Evolutionary conservation across 2,113 vertebrate genomes (phyloP).

Genomic region (Gymnocephalus cernua): DNA sequence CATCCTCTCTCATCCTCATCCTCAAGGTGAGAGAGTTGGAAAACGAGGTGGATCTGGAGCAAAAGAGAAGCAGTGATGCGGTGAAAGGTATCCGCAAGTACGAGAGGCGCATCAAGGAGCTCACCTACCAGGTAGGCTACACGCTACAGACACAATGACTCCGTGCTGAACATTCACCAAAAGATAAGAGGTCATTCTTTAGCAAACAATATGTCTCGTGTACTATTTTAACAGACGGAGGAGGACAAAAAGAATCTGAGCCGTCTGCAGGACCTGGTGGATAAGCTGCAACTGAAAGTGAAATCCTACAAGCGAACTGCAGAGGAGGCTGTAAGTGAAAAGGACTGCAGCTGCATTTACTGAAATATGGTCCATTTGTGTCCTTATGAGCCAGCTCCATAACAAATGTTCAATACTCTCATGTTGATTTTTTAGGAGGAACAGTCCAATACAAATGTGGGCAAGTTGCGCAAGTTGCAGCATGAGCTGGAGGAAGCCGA

Average conservation of each 20-base stretch:
- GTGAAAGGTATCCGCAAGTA: conserved; percentile 63
- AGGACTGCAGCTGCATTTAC: not conserved
- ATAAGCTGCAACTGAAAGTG: conserved; percentile 82
- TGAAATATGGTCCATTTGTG: not conserved
- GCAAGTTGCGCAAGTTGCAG: conserved; percentile 79
- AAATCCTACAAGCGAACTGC: conserved; percentile 85
- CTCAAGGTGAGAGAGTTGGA: conserved; percentile 86
- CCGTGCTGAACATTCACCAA: conserved; percentile 13
- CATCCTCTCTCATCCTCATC: too few species aligned
- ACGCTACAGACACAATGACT: conserved; percentile 52
- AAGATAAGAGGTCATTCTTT: not conserved
- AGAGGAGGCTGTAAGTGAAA: conserved; percentile 83
- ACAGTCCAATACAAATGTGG: conserved; percentile 74
- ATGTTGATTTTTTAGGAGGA: conserved; percentile 68
- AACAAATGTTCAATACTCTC: not conserved
- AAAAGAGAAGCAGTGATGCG: conserved; percentile 74
- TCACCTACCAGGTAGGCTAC: conserved; percentile 55
- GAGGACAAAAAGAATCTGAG: conserved; percentile 88
- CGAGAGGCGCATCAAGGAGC: conserved; percentile 62
- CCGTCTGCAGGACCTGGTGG: conserved; percentile 87
- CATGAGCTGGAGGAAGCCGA: conserved; percentile 82
- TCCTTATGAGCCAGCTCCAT: not conserved
- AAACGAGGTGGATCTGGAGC: conserved; percentile 80
- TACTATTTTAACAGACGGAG: conserved; percentile 71
- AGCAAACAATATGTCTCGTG: not conserved